These are phyloP conservation scores for Anseranas semipalmata DNA, from an alignment of 2,113 vertebrate species.

Conservation along the genomic window DNA sequence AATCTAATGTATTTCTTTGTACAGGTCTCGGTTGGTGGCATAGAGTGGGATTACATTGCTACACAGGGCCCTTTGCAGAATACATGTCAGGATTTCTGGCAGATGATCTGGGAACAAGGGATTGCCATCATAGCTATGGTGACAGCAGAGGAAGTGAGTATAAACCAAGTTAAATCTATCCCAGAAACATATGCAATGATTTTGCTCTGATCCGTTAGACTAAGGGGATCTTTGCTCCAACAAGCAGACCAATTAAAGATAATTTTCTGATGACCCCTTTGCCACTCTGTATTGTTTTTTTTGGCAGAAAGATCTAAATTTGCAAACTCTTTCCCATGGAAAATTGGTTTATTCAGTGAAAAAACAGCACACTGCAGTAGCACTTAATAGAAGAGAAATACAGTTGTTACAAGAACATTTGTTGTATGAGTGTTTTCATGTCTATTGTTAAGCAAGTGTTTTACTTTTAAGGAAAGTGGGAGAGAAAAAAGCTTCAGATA, in stretches of 20 bases:
- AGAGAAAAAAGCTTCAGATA: slow-evolving; percentile 96
- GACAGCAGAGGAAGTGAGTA: slow-evolving; percentile 90
- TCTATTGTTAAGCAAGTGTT: not conserved
- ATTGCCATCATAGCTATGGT: slow-evolving; percentile 97
- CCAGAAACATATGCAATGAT: not conserved
- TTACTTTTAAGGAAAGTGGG: slow-evolving; percentile 86
- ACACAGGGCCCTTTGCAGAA: slow-evolving; percentile 91
- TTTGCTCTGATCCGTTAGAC: not conserved
- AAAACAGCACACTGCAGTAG: fast-evolving
- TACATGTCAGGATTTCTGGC: slow-evolving; percentile 98
- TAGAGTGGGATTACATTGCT: slow-evolving; percentile 96
- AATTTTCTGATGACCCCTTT: not conserved
- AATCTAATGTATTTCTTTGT: not conserved
- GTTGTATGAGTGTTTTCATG: not conserved
- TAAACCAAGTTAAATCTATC: not conserved
- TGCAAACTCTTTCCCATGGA: not conserved
- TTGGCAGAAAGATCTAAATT: not conserved
- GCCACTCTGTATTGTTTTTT: not conserved
- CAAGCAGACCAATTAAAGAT: fast-evolving
- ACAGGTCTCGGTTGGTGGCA: slow-evolving; percentile 87
- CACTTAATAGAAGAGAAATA: not conserved
- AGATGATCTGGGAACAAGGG: slow-evolving; percentile 98
- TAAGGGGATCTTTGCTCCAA: not conserved
- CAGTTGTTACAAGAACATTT: not conserved
- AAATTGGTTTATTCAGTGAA: not conserved